Percentiles rank a stretch among this genome's conserved stretches.
phyloP scores from a whole-genome alignment of 1,140 invertebrate genomes.

The Aphelinus certus region DNA sequence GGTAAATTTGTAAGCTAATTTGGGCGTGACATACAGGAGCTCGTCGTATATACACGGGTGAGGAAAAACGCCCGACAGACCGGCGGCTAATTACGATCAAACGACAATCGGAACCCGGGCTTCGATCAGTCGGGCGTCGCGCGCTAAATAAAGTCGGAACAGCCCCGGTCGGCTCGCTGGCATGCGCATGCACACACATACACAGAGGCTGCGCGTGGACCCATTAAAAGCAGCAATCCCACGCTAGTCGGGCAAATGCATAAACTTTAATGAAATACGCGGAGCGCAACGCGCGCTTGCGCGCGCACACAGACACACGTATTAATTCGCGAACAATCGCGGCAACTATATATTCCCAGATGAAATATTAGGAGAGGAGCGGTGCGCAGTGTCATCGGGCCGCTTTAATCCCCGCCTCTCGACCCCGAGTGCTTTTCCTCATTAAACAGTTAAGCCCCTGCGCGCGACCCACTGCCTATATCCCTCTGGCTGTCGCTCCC shows the following conservation, averaged over 20 bases:
- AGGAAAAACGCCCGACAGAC: too few relatives aligned
- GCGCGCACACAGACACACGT: background rate
- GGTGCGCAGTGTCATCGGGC: constrained; percentile 9
- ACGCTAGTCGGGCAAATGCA: background rate
- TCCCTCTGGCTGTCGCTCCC: background rate
- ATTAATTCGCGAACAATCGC: constrained; percentile 23
- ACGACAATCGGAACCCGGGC: too few relatives aligned
- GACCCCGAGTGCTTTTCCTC: constrained; percentile 8
- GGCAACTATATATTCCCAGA: background rate
- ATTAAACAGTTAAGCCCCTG: constrained; percentile 14
- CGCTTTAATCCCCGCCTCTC: constrained; percentile 1
- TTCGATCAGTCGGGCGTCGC: too few relatives aligned
- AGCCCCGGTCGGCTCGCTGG: too few relatives aligned
- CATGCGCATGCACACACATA: too few relatives aligned
- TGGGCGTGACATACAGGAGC: too few relatives aligned
- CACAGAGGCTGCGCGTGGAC: background rate
- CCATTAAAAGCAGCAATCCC: constrained; percentile 23
- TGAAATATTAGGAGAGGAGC: constrained; percentile 23
- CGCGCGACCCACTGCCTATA: background rate
- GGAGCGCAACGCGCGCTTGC: background rate
- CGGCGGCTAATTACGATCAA: too few relatives aligned
- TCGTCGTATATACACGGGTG: too few relatives aligned
- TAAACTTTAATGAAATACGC: constrained; percentile 34
- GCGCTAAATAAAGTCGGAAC: too few relatives aligned
- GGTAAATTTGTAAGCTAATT: too few relatives aligned